Evolutionary conservation across 2,888 invertebrate genomes (phyloP), one percentile per base, ranked within the genome.

Genomic region (Habroteleia sp.): DNA sequence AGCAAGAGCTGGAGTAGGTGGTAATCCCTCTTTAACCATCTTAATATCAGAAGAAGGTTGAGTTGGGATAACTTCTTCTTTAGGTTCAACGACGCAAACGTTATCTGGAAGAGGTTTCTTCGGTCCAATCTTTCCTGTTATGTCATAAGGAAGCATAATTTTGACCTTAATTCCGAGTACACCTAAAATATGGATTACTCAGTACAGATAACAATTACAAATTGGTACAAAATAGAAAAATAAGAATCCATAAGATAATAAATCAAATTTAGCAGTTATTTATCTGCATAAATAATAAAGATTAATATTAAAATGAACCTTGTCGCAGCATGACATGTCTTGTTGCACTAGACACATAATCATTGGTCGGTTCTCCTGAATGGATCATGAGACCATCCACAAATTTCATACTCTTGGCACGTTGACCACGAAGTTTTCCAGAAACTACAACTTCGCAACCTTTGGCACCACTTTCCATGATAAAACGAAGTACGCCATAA

Each of bases 341-440:
- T 44, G 99, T 99, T 72, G 99, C 99, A 35, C 96, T 96, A 90
- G 99, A 98, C 54, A 99, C 98, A 84, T 99, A 99, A 87, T 99
- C 97, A 85, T 97, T 97, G 90, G 96, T 96, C 23, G 99, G 99
- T 90, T 99, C 97, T 88, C 99, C 99, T 81, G 97, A 97, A 91
- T 99, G 99, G 89, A 99, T 99, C 99, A 99, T 99, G 74, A 99
- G 93, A 77, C 99, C 99, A 85, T 99, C 99, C 29, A 98, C 98
- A 89, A 99, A 99, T 90, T 99, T 99, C 99, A 99, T 99, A 62
- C 98, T 97, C 91, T 99, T 99, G 79, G 99, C 99, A 91, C 99
- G 93, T 91, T 99, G 99, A 78, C 99, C 99, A 87, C 99, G 92
- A 79, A 99, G 92, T 91, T 99, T 99, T 77, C 99, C 99, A 54